A percentile compares a stretch with the other conserved stretches of the same genome.
Conservation (phyloP, 2,113 vertebrate species). For the Peromyscus leucopus region DNA sequence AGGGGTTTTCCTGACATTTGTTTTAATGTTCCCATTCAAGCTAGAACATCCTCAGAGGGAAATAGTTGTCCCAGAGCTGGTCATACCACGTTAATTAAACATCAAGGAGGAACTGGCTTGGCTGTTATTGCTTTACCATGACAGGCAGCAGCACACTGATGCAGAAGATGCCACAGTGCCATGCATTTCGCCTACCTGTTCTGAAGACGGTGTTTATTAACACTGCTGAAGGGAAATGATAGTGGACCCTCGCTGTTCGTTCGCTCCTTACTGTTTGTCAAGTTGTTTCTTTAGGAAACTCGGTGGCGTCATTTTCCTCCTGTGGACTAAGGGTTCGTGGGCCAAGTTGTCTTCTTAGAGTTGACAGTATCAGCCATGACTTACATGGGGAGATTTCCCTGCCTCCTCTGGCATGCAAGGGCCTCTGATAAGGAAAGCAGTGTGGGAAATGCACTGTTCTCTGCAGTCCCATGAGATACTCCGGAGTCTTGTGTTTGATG, state of each 20-base stretch:
- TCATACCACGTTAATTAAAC: background rate
- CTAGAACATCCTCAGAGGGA: background rate
- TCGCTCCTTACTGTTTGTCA: background rate
- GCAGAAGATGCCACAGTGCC: background rate
- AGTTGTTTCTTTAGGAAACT: constrained; percentile 41
- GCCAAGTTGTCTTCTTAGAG: constrained; percentile 32
- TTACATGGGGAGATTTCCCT: background rate
- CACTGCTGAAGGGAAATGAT: background rate
- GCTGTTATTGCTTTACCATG: background rate
- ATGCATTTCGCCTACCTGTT: background rate
- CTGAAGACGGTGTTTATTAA: background rate
- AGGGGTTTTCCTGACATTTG: background rate
- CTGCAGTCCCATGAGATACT: constrained; percentile 69
- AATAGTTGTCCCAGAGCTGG: background rate
- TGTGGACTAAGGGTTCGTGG: background rate
- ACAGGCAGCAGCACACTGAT: constrained; percentile 43
- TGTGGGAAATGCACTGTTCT: constrained; percentile 30
- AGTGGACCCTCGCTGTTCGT: background rate
- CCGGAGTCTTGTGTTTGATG: constrained; percentile 54
- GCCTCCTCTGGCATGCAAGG: background rate
- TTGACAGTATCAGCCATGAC: constrained; percentile 35
- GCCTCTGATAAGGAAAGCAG: constrained; percentile 51
- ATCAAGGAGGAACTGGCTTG: background rate
- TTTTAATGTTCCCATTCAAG: constrained; percentile 17
- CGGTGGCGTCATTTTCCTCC: constrained; percentile 29